Percentiles rank a stretch among this genome's conserved stretches.
These are phyloP conservation scores for Protobothrops mucrosquamatus DNA, from an alignment of 2,113 vertebrate species.

Conservation along the genomic window DNA sequence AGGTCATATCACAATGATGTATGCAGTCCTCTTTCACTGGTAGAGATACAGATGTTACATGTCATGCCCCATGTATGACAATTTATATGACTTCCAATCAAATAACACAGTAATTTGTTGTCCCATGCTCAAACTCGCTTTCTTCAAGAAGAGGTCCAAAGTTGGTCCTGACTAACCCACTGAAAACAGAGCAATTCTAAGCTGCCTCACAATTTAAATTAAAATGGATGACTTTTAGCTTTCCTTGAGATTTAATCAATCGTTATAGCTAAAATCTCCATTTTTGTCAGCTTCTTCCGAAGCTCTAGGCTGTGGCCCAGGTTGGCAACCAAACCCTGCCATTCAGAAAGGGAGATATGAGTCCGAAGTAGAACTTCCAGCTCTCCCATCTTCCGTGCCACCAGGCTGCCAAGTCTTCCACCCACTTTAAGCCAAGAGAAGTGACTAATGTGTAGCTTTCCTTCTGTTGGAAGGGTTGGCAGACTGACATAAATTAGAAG, in stretches of 20 bases:
- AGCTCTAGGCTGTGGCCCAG: background rate
- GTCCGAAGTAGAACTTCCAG: constrained; percentile 52
- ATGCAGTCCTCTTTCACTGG: background rate
- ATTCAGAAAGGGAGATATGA: constrained; percentile 44
- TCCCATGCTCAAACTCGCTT: background rate
- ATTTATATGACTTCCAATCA: background rate
- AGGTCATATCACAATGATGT: background rate
- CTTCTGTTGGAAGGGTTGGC: constrained; percentile 49
- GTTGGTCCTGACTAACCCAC: background rate
- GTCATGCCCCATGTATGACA: background rate
- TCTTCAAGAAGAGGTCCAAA: background rate
- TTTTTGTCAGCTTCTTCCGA: background rate
- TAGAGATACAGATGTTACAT: background rate
- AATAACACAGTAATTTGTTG: background rate
- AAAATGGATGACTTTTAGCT: background rate
- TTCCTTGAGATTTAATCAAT: background rate
- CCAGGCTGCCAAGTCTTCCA: constrained; percentile 62
- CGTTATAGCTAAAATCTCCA: background rate
- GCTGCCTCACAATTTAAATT: background rate
- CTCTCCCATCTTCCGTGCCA: constrained; percentile 46
- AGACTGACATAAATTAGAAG: constrained; percentile 66
- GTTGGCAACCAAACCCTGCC: constrained; percentile 21
- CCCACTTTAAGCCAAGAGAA: constrained; percentile 60
- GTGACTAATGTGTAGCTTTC: constrained; percentile 57
- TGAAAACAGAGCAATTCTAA: background rate